These are phyloP conservation scores for Drosophila macrothrix DNA, from an alignment of 2,888 invertebrate genomes.

Conservation along the genomic window DNA sequence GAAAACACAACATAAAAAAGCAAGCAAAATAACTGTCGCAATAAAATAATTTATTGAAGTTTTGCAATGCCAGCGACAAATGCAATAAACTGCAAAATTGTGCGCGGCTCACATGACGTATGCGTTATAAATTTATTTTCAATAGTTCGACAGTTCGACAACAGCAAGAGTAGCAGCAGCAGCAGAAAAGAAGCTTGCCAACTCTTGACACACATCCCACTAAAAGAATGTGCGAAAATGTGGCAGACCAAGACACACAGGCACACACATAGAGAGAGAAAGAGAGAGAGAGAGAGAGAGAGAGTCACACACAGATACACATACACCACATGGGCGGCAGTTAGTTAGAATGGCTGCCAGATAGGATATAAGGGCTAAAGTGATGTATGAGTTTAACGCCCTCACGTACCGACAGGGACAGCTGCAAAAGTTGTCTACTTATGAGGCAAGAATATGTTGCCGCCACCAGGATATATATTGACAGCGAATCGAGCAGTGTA, in stretches of 20 bases:
- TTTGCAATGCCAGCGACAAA: constrained; percentile 76
- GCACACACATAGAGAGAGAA: constrained; percentile 9
- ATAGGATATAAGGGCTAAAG: constrained; percentile 71
- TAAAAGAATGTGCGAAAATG: constrained; percentile 50
- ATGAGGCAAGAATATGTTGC: constrained; percentile 76
- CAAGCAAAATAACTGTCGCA: constrained; percentile 78
- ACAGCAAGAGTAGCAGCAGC: constrained; percentile 14
- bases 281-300: not conserved
- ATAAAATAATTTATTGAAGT: constrained; percentile 83
- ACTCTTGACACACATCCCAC: constrained; percentile 78
- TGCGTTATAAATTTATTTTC: constrained; percentile 79
- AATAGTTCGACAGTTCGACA: constrained; percentile 51
- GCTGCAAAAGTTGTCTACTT: constrained; percentile 74
- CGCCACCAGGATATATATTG: constrained; percentile 52
- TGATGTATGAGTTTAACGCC: constrained; percentile 83
- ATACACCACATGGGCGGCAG: constrained; percentile 26
- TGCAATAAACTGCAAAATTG: constrained; percentile 71
- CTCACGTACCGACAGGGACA: constrained; percentile 72
- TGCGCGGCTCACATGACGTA: constrained; percentile 68
- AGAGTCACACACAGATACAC: constrained; percentile 17
- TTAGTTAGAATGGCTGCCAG: constrained; percentile 43
- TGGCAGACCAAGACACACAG: constrained; percentile 40
- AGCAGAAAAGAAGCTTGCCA: constrained; percentile 50
- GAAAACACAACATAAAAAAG: constrained; percentile 24
- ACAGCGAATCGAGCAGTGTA: constrained; percentile 49